Evolutionary conservation across 2,797 vertebrate species (phyloP).

Genomic region (Neomorphus geoffroyi): DNA sequence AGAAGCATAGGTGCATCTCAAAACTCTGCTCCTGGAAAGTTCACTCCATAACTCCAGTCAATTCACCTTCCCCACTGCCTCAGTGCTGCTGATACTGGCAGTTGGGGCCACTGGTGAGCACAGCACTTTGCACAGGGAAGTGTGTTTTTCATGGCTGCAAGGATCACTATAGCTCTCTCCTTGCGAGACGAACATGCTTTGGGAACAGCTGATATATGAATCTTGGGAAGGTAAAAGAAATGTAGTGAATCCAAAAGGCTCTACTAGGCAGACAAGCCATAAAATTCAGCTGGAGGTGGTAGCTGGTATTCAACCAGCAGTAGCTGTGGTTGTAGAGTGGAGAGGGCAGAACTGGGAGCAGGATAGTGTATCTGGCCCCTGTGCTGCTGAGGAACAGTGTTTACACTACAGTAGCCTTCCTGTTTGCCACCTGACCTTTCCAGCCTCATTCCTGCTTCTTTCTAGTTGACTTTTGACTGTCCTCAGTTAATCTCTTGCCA

Average conservation of each 20-base stretch:
- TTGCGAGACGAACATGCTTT: accelerated
- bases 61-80: neutral
- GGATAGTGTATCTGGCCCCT: neutral
- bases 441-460: neutral
- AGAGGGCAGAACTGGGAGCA: neutral
- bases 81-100: neutral
- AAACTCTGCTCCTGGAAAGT: neutral
- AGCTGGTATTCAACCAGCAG: neutral
- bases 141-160: neutral
- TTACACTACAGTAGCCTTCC: slow-evolving; percentile 32
- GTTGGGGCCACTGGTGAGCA: neutral
- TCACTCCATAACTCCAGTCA: accelerated
- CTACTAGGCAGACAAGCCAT: neutral
- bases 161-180: neutral
- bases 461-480: slow-evolving; percentile 66
- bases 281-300: neutral
- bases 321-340: neutral
- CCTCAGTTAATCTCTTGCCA: slow-evolving; percentile 63
- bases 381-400: neutral
- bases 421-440: slow-evolving; percentile 24
- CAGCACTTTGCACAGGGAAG: neutral
- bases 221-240: neutral
- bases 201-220: neutral
- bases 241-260: neutral
- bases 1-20: neutral